Conservation (phyloP, 1,140 invertebrate genomes). For the Heliconius hewitsoni region DNA sequence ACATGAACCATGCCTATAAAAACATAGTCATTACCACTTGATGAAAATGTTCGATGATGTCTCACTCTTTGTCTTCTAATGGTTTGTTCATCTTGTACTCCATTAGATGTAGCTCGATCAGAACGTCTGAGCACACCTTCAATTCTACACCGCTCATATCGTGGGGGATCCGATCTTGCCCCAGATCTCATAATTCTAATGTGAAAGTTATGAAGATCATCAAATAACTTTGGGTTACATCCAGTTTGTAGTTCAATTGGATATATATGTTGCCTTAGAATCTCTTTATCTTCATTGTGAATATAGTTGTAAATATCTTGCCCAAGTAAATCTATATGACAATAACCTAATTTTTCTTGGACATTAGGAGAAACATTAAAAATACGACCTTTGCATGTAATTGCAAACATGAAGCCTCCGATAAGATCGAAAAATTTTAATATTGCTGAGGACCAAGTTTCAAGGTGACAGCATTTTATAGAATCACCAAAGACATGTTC, state of each 20-base stretch:
- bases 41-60: conserved; percentile 77
- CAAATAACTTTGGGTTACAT: conserved; percentile 61
- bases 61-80: conserved; percentile 80
- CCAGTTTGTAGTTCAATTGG: conserved; percentile 77
- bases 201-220: conserved; percentile 80
- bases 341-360: conserved; percentile 91
- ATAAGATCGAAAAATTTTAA: conserved; percentile 82
- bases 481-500: conserved; percentile 82
- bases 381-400: conserved; percentile 91
- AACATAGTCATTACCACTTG: conserved; percentile 83
- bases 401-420: conserved; percentile 89
- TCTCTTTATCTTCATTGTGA: conserved; percentile 89
- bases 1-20: conserved; percentile 87
- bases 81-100: conserved; percentile 77
- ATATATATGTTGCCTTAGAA: conserved; percentile 87
- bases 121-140: conserved; percentile 82
- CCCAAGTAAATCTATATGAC: conserved; percentile 92
- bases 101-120: conserved; percentile 77
- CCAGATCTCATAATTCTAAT: conserved; percentile 84
- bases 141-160: conserved; percentile 86
- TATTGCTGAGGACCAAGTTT: conserved; percentile 73
- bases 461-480: conserved; percentile 71
- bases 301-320: conserved; percentile 92
- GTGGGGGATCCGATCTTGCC: conserved; percentile 85
- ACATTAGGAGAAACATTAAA: conserved; percentile 93